Evolutionary conservation across 2,113 vertebrate species (phyloP).

Genomic region (Trogon surrucura): DNA sequence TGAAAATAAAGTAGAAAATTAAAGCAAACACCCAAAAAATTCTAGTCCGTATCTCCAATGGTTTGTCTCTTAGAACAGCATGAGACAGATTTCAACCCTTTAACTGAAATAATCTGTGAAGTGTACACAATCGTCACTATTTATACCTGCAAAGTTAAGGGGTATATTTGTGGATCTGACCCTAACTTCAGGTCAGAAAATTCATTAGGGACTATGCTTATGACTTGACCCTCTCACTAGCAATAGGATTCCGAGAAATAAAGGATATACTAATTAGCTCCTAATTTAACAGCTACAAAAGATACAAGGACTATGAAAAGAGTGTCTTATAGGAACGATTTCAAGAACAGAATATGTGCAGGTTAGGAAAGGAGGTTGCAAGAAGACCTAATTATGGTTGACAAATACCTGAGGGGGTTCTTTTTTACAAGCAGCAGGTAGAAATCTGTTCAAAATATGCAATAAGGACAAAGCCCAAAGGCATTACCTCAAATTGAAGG

Average conservation of each 20-base stretch:
- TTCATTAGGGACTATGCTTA: not conserved
- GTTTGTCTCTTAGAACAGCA: constrained; percentile 27
- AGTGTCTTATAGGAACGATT: constrained; percentile 34
- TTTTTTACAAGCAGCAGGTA: constrained; percentile 42
- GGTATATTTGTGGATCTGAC: not conserved
- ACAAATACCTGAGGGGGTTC: constrained; percentile 49
- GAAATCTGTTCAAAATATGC: constrained; percentile 40
- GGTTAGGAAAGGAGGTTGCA: constrained; percentile 59
- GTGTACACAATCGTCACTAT: not conserved
- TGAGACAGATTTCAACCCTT: constrained; percentile 7
- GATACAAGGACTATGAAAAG: constrained; percentile 24
- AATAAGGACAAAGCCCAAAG: constrained; percentile 64
- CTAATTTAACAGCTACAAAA: constrained; percentile 39
- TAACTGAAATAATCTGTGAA: constrained; percentile 21
- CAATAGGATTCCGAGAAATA: constrained; percentile 1
- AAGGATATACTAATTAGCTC: constrained; percentile 47
- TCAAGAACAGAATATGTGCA: constrained; percentile 27
- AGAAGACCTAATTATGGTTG: constrained; percentile 63
- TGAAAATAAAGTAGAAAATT: constrained; percentile 27
- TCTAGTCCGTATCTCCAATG: not conserved
- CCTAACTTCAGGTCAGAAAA: constrained; percentile 25
- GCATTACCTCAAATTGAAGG: constrained; percentile 14
- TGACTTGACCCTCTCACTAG: constrained; percentile 2
- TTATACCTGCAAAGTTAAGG: constrained; percentile 3
- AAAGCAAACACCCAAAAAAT: constrained; percentile 15